These are phyloP conservation scores for Lasioglossum malachurum DNA, from an alignment of 2,888 invertebrate genomes.

Conservation along the genomic window DNA sequence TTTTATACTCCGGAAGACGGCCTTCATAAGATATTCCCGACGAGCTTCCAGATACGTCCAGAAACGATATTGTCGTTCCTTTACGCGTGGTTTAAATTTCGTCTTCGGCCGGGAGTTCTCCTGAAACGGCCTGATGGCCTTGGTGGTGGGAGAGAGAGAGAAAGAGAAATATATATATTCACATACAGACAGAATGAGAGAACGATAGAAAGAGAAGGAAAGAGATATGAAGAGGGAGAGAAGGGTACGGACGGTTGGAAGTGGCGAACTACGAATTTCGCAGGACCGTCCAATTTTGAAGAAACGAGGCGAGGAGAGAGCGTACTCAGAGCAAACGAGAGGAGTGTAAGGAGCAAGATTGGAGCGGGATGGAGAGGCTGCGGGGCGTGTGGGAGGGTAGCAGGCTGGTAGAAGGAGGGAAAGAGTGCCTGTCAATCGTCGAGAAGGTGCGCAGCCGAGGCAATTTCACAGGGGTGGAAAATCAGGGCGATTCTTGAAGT, in stretches of 20 bases:
- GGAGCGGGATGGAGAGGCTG: slow-evolving; percentile 25
- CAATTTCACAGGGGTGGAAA: slow-evolving; percentile 77
- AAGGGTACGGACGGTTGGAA: slow-evolving; percentile 20
- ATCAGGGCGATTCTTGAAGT: slow-evolving; percentile 73
- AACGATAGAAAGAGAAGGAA: background rate
- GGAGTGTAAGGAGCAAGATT: slow-evolving; percentile 44
- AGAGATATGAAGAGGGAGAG: background rate
- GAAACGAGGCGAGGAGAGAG: slow-evolving; percentile 56
- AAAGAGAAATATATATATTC: no score
- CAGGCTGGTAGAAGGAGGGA: slow-evolving; percentile 32
- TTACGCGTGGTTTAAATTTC: slow-evolving; percentile 49
- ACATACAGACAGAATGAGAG: background rate
- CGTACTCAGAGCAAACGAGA: slow-evolving; percentile 50
- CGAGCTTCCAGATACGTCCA: slow-evolving; percentile 34
- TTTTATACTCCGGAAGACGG: slow-evolving; percentile 60
- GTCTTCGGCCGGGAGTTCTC: slow-evolving; percentile 10
- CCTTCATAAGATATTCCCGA: slow-evolving; percentile 59
- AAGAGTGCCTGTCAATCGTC: slow-evolving; percentile 76
- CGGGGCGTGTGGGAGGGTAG: background rate
- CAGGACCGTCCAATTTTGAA: slow-evolving; percentile 73
- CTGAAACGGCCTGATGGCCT: background rate
- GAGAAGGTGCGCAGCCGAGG: slow-evolving; percentile 68
- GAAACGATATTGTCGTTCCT: slow-evolving; percentile 55
- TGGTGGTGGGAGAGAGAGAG: background rate
- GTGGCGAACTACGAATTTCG: slow-evolving; percentile 63